Conservation (phyloP, 2,113 vertebrate genomes). For the Dicerorhinus sumatrensis region DNA sequence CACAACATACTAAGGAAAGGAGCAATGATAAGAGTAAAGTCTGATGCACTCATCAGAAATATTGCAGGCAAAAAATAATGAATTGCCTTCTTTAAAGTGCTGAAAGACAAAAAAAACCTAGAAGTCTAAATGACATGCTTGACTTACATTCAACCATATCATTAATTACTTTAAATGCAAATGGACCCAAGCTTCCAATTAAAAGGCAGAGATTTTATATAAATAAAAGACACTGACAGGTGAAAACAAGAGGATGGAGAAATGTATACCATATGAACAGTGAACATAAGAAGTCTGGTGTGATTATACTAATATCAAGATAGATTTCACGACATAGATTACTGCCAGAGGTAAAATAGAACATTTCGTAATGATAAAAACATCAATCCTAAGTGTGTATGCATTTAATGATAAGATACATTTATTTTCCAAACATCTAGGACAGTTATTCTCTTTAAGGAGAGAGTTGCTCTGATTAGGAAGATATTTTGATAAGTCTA, state of each 20-base stretch:
- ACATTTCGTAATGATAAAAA: background rate
- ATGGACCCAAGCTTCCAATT: background rate
- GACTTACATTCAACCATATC: background rate
- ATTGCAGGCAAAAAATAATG: background rate
- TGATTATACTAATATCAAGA: background rate
- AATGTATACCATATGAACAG: background rate
- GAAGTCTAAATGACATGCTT: background rate
- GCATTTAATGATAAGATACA: background rate
- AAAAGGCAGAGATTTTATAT: background rate
- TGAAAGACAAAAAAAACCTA: background rate
- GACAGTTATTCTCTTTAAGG: background rate
- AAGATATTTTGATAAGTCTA: background rate
- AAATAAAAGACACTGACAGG: background rate
- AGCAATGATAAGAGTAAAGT: background rate
- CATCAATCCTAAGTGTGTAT: background rate
- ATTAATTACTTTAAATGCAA: background rate
- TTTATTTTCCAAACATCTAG: conserved; percentile 2
- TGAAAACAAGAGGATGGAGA: background rate
- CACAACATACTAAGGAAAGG: background rate
- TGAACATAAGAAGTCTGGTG: background rate
- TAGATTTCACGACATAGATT: background rate
- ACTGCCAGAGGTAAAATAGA: background rate
- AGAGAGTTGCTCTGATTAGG: background rate
- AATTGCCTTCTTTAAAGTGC: background rate
- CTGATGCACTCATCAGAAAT: background rate